Evolutionary conservation across 2,797 vertebrate species (phyloP).

Genomic region (Parauchenoglanis ngamensis): DNA sequence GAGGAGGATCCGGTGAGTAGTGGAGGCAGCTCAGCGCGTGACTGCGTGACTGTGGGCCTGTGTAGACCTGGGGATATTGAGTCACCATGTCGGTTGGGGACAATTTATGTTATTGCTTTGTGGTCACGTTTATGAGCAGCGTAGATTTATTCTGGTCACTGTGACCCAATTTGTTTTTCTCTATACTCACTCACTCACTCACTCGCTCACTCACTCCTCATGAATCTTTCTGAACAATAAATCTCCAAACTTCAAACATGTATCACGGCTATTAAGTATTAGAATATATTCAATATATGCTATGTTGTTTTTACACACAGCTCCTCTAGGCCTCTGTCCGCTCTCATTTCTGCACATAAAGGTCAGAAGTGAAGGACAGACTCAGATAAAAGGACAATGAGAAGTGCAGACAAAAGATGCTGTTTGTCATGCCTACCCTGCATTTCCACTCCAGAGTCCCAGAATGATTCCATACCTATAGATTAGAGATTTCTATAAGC

Average conservation of each 20-base stretch:
- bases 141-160: conserved; percentile 19
- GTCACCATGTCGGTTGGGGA: background rate
- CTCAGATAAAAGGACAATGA: conserved; percentile 26
- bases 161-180: conserved; percentile 30
- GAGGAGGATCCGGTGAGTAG: conserved; percentile 24
- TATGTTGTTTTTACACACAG: background rate
- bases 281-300: background rate
- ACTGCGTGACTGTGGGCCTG: background rate
- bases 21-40: background rate
- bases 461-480: background rate
- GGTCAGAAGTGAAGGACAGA: conserved; percentile 7
- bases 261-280: background rate
- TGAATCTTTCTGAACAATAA: conserved; percentile 19
- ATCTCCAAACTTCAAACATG: background rate
- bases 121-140: background rate
- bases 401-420: conserved; percentile 33
- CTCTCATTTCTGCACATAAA: background rate
- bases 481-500: background rate
- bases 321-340: background rate
- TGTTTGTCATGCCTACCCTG: background rate
- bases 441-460: conserved; percentile 3
- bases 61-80: conserved; percentile 10
- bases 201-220: background rate
- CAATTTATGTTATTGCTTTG: conserved; percentile 15
- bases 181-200: background rate